Conservation (phyloP, 2,888 invertebrate genomes). For the Rhamphomyia laevipes region DNA sequence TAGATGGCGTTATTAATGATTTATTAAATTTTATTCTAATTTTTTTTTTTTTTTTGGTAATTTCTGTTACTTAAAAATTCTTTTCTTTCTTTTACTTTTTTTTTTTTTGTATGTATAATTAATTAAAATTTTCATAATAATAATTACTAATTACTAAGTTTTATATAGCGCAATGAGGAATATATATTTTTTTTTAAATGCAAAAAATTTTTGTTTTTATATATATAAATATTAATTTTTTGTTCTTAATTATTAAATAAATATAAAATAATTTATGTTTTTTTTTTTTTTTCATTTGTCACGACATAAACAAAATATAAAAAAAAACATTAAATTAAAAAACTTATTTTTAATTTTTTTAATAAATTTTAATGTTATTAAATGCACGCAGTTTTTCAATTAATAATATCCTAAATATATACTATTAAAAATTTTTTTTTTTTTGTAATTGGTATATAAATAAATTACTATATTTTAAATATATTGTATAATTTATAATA, state of each 20-base stretch:
- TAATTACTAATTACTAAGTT: neutral
- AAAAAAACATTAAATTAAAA: too few relatives aligned
- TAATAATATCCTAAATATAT: neutral
- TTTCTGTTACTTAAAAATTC: too few relatives aligned
- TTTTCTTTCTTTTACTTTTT: neutral
- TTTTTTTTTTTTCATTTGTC: too few relatives aligned
- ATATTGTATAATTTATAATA: neutral
- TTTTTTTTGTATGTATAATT: neutral
- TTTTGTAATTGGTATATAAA: neutral
- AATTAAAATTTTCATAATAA: neutral
- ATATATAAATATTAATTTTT: neutral
- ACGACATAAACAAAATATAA: too few relatives aligned
- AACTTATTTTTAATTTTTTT: neutral
- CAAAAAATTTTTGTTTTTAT: neutral
- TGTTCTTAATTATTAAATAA: too few relatives aligned
- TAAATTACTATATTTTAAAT: constrained; percentile 1
- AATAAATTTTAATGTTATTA: neutral
- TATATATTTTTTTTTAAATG: neutral
- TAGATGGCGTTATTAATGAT: neutral
- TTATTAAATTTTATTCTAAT: too few relatives aligned
- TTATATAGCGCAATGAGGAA: neutral
- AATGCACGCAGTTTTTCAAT: neutral
- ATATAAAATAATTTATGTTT: too few relatives aligned
- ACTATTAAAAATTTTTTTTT: neutral
- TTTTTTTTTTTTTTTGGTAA: neutral